Evolutionary conservation across 2,797 vertebrate genomes (phyloP).

Genomic region (Clamator glandarius): DNA sequence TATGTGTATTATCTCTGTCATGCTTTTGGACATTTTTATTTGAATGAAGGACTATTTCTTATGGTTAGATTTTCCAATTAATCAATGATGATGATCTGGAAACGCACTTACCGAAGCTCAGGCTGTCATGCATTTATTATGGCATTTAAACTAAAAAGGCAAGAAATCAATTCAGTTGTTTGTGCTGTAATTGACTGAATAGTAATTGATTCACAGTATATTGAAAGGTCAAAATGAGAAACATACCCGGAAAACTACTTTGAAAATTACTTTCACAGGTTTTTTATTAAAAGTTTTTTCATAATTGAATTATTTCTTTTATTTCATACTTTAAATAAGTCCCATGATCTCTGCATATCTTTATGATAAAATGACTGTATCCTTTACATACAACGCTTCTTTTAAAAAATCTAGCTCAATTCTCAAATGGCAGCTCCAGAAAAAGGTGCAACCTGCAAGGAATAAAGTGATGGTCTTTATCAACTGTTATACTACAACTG

Average conservation of each 20-base stretch:
- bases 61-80: neutral
- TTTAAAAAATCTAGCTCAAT: neutral
- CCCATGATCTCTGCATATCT: neutral
- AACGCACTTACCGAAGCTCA: slow-evolving; percentile 18
- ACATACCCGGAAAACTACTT: neutral
- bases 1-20: neutral
- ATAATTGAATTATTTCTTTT: neutral
- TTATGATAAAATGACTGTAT: neutral
- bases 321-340: neutral
- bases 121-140: neutral
- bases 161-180: slow-evolving; percentile 55
- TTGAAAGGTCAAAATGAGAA: slow-evolving; percentile 2
- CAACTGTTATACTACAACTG: neutral
- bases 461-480: neutral
- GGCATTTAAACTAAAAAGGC: slow-evolving; percentile 38
- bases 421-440: neutral
- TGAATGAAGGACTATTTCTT: neutral
- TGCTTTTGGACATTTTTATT: neutral
- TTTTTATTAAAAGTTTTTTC: neutral
- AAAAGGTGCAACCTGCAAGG: neutral
- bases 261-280: neutral
- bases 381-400: neutral
- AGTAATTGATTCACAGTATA: neutral
- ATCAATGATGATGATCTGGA: neutral
- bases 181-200: slow-evolving; percentile 34